Evolutionary conservation across 1,140 invertebrate genomes (phyloP), one percentile per base, ranked within the genome.

Genomic region (Musca domestica): DNA sequence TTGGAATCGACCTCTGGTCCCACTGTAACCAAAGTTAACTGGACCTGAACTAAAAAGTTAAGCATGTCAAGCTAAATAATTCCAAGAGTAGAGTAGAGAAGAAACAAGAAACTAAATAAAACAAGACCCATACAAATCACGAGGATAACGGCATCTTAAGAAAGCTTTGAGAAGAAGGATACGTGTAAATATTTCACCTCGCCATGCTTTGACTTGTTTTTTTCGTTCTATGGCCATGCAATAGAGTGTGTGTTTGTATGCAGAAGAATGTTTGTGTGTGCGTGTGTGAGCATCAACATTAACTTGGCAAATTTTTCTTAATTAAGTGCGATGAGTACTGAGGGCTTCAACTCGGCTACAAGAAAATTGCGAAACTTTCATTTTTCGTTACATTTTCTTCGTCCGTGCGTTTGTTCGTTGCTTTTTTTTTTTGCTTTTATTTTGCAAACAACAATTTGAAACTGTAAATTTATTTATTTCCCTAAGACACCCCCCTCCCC

Each of bases 31-130:
- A 27, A 30, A 27, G 22, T 56, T 56, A 56, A 27, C 52, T 56
- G 52, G 52, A 56, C 52, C 52, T 56, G 23, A 56, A 56, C 23
- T n/a, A 56, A 56, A 56, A 56, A n/a, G 22, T 56, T 25, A 56
- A 56, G 19, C 19, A 56, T 56, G 52, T 56, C 52, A 56, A 56
- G 12, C 52, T 56, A 27, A 56, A 30, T 56, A 56, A 56, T 56
- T 25, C 52, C 25, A 5, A 4, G 34, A 41, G 12, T 41, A 41
- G 12, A 41, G 10, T 10, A 41, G 34, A 41, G 12, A 5, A 41
- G n/a, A 41, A 41, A 12, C 12, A 41, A 5, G 22, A 22, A 22
- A 54, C 51, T 15, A 51, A 56, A 56, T 56, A 56, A 56, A 56
- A 22, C 25, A 56, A 56, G 27, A 22, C 25, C 23, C 25, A 56